phyloP scores from a whole-genome alignment of 1,140 invertebrate genomes.

The Periplaneta americana region DNA sequence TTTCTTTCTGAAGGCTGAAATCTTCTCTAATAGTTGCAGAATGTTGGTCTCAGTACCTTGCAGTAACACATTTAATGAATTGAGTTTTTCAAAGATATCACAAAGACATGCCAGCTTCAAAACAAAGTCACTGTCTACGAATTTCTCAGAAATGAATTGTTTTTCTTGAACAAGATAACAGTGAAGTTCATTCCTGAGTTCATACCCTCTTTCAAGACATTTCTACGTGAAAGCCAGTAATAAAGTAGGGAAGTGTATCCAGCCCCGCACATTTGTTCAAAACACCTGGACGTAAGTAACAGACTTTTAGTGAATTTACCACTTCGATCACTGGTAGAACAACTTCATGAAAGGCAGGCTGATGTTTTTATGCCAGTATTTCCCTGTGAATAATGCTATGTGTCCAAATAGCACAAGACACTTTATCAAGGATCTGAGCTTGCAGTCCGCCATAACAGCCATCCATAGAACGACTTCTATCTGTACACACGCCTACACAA shows the following conservation, averaged over 20 bases:
- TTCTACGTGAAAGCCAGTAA: neutral
- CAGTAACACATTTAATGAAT: neutral
- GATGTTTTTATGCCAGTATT: neutral
- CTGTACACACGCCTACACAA: neutral
- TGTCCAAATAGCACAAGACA: neutral
- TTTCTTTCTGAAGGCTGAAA: neutral
- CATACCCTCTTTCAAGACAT: neutral
- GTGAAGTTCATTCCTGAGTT: neutral
- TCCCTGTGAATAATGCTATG: neutral
- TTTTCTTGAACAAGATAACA: neutral
- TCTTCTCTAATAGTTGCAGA: neutral
- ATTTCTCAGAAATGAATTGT: neutral
- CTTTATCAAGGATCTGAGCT: neutral
- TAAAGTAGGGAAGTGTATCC: neutral
- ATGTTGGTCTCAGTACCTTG: neutral
- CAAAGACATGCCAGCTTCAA: neutral
- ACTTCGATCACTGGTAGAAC: neutral
- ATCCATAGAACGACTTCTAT: neutral
- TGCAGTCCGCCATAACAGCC: neutral
- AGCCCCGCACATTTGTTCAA: neutral
- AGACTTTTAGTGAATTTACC: neutral
- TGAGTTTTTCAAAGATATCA: neutral
- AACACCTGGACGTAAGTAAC: neutral
- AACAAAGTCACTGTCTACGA: neutral
- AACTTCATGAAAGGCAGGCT: neutral